phyloP scores from a whole-genome alignment of 2,888 invertebrate species.

The Drosophila cracens region DNA sequence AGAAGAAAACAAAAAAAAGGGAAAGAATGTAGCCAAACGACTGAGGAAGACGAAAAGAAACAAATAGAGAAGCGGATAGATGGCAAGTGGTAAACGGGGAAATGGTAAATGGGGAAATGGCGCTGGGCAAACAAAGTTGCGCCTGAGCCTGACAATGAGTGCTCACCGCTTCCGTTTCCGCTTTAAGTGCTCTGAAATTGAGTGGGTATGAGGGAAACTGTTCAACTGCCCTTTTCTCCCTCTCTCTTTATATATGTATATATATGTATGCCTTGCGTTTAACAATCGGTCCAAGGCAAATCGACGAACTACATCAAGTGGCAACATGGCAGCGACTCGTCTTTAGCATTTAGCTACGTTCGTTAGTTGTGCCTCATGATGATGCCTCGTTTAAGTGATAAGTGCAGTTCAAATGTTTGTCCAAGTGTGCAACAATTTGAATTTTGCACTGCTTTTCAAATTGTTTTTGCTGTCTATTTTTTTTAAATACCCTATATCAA shows the following conservation, averaged over 20 bases:
- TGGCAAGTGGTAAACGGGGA: conserved; percentile 39
- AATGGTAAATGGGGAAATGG: conserved; percentile 42
- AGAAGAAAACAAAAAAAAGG: conserved; percentile 5
- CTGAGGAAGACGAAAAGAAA: conserved; percentile 27
- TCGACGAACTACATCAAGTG: conserved; percentile 63
- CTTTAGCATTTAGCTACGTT: conserved; percentile 27
- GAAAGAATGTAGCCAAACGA: conserved; percentile 29
- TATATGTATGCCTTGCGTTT: neutral
- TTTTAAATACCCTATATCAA: conserved; percentile 13
- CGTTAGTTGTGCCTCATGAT: conserved; percentile 53
- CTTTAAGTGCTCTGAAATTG: conserved; percentile 63
- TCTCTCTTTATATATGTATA: neutral
- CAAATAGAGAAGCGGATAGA: conserved; percentile 34
- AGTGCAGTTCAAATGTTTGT: conserved; percentile 74
- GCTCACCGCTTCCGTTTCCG: conserved; percentile 76
- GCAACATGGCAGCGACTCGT: conserved; percentile 36
- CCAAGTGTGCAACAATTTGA: conserved; percentile 65
- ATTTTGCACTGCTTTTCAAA: conserved; percentile 50
- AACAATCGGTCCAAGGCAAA: conserved; percentile 42
- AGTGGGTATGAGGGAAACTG: conserved; percentile 26
- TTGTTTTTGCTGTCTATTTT: conserved; percentile 10
- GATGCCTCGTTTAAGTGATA: conserved; percentile 56
- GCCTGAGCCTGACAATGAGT: conserved; percentile 75
- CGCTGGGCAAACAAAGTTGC: conserved; percentile 62
- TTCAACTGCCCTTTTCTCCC: neutral